Percentiles rank a stretch among this genome's conserved stretches.
phyloP scores from a whole-genome alignment of 2,888 invertebrate species.

The Scaptomyza cyrtandrae region DNA sequence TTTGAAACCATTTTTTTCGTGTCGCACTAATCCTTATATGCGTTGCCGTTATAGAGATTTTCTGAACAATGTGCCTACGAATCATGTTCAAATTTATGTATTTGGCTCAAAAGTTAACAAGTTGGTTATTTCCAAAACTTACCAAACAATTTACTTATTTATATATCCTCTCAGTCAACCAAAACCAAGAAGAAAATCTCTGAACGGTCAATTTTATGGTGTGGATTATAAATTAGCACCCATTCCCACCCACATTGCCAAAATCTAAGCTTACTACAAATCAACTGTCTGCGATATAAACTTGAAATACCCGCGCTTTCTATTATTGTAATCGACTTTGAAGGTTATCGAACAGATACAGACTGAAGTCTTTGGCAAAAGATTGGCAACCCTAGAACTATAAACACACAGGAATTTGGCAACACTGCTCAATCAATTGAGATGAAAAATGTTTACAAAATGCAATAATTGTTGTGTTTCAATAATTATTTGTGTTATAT shows the following conservation, averaged over 20 bases:
- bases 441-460: conserved; percentile 77
- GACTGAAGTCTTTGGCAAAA: conserved; percentile 16
- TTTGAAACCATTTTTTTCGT: conserved; percentile 58
- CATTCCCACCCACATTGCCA: conserved; percentile 52
- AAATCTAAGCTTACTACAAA: conserved; percentile 2
- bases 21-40: conserved; percentile 49
- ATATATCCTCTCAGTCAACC: conserved; percentile 40
- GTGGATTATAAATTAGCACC: conserved; percentile 75
- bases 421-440: conserved; percentile 61
- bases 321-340: conserved; percentile 18
- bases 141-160: neutral
- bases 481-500: conserved; percentile 61
- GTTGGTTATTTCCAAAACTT: conserved; percentile 18
- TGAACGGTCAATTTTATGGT: conserved; percentile 78
- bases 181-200: conserved; percentile 59
- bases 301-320: conserved; percentile 1
- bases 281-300: neutral
- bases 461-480: conserved; percentile 66
- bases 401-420: conserved; percentile 9
- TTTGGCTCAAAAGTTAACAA: conserved; percentile 21
- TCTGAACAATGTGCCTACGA: conserved; percentile 53
- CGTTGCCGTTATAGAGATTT: conserved; percentile 48
- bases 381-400: conserved; percentile 27
- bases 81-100: conserved; percentile 37
- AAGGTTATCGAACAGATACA: conserved; percentile 50